Base-by-base conservation (phyloP, 92 coral and sea anemone species). In the Siderastrea siderea region DNA sequence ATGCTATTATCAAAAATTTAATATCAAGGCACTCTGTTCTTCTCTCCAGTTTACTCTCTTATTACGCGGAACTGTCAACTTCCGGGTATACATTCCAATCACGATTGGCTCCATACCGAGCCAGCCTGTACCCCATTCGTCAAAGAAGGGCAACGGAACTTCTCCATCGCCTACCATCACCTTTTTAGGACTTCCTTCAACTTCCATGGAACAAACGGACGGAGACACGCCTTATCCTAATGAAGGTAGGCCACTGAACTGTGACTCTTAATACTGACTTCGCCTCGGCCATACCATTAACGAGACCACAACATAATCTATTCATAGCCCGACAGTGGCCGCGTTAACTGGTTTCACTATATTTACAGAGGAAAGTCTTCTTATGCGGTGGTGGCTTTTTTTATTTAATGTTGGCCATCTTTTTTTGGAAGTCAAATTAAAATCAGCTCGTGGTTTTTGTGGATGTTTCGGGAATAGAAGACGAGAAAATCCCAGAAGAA, bases 21-120 rank as follows among this genome's bases (percentile, higher is more conserved):
- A 6, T 26, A 64, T 15, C 12, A 15, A 7, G 12, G 6, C 12
- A 64, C 12, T 7, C 69, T 64, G 57, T 53, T 9, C 57, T 53
- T 53, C 6, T 9, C 57, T 9, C 57, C 57, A 53, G 57, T 53
- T 53, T 53, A 71, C 90, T n/a, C 88, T 91, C 8, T 77, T 89
- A 5, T 67, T 91, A 11, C 88, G 88, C 1, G 86, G 91, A 89
- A 55, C 94, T 44, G 82, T 85, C 10, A 91, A 91, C 88, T 87
- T 90, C 43, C 81, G 73, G 17, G 72, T 94, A 13, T 19, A 52
- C 10, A 60, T 97, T 49, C 99, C 99, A 54, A 67, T 97, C 43
- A 95, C 96, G 2, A 82, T 97, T 13, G 99, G 99, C 4, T 94
- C 99, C 71, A 90, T 95, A 7, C 98, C 96, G 2, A 92, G 89